Base-by-base conservation (phyloP, 2,113 vertebrate species). In the Actenoides lindsayi region DNA sequence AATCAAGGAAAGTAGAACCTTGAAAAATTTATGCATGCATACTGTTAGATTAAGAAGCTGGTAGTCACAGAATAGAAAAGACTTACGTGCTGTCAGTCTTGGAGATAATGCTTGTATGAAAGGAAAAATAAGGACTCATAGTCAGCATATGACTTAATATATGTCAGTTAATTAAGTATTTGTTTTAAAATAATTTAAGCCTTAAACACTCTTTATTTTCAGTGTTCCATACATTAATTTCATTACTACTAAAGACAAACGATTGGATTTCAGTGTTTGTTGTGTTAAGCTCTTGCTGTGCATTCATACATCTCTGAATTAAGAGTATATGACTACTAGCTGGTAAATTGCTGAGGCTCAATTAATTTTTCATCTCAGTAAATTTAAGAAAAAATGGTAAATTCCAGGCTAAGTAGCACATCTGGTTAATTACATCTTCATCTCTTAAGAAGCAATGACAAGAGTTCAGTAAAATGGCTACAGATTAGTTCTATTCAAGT, bases 191-290 rank as follows among this genome's bases (percentile, higher is more conserved):
- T 71, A 46, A 85, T 89, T 63, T 21, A 44, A 64, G 7, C 17
- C 67, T 96, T 92, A 76, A 95, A 65, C 91, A 28, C 21, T 87
- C 39, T 91, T 57, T 81, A 9, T 94, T 78, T 81, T 84, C 67
- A 83, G 60, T 90, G n/a, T 87, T 93, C 39, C 33, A 33, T 51
- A 35, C 12, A 41, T 42, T 90, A 81, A 94, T 87, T 93, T 89
- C 2, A 75, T 92, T 97, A 77, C 57, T 93, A 93, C 54, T 94
- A 94, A 92, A 75, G 62, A 81, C 54, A 96, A 94, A 63, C n/a
- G 4, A 27, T 77, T 81, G 7, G 39, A 64, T 83, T 82, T 92
- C 27, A 68, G 42, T 84, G 73, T 90, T 89, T 94, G 83, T 75
- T 70, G 77, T 64, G 27, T 75, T 77, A 76, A 76, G 9, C 3